phyloP scores from a whole-genome alignment of 2,797 vertebrate species.

The Sphaeramia orbicularis region DNA sequence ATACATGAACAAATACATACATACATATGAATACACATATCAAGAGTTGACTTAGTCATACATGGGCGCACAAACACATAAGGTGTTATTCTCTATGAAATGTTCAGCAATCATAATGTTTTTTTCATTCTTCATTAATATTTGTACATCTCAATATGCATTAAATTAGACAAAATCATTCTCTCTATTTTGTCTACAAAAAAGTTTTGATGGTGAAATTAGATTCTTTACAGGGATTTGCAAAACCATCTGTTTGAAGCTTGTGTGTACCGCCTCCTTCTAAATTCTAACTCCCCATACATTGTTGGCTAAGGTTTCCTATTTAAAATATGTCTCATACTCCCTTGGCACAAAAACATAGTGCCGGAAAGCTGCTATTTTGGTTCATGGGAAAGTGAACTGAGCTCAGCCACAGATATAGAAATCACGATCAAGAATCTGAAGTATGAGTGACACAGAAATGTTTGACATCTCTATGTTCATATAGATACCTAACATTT shows the following conservation, averaged over 20 bases:
- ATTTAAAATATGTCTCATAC: slow-evolving; percentile 31
- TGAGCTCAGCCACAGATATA: neutral
- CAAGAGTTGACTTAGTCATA: slow-evolving; percentile 61
- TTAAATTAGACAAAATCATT: neutral
- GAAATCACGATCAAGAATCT: neutral
- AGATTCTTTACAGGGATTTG: neutral
- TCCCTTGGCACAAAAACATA: slow-evolving; percentile 13
- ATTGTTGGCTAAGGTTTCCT: neutral
- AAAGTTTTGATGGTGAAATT: neutral
- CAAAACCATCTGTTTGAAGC: slow-evolving; percentile 18
- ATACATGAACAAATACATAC: slow-evolving; percentile 13
- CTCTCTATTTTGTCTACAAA: neutral
- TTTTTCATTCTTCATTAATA: no score
- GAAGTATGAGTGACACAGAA: neutral
- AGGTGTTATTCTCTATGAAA: neutral
- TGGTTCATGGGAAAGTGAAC: slow-evolving; percentile 8
- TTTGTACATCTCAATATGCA: neutral
- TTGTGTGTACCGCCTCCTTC: neutral
- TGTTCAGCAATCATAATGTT: no score
- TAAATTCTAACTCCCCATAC: slow-evolving; percentile 14
- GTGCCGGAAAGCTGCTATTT: slow-evolving; percentile 21
- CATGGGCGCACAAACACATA: slow-evolving; percentile 19
- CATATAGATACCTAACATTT: neutral
- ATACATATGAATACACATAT: slow-evolving; percentile 2
- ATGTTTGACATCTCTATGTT: neutral